A percentile compares a stretch with the other conserved stretches of the same genome.
These are phyloP conservation scores for Ormyrus pomaceus DNA, from an alignment of 2,888 invertebrate species.

Conservation along the genomic window DNA sequence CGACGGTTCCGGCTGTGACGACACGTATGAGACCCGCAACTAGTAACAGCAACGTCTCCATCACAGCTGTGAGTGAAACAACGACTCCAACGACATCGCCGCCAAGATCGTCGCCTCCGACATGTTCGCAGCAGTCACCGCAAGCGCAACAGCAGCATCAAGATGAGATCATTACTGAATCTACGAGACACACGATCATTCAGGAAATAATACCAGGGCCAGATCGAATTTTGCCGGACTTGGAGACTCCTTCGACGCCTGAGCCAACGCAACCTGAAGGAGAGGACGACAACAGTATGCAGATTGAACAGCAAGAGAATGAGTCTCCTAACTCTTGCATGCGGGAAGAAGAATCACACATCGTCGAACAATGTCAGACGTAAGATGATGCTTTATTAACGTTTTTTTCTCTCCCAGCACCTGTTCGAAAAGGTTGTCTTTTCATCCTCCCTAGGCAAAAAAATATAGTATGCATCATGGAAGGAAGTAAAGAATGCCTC, in stretches of 20 bases:
- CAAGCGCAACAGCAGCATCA: constrained; percentile 13
- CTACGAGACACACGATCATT: constrained; percentile 62
- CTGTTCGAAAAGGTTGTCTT: too few relatives aligned
- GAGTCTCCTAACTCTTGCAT: constrained; percentile 59
- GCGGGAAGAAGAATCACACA: constrained; percentile 53
- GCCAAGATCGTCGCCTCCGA: neutral
- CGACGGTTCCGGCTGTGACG: constrained; percentile 62
- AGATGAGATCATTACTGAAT: constrained; percentile 49
- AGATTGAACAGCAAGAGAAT: constrained; percentile 63
- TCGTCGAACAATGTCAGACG: constrained; percentile 51
- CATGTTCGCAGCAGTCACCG: constrained; percentile 6
- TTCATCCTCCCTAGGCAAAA: too few relatives aligned
- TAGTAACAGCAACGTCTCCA: constrained; percentile 54
- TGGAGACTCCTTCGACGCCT: constrained; percentile 62
- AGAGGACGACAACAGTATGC: constrained; percentile 38
- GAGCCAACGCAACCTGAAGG: constrained; percentile 45
- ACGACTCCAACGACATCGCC: constrained; percentile 24
- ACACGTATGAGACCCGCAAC: constrained; percentile 57
- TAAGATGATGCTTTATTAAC: constrained; percentile 35
- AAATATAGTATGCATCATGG: too few relatives aligned
- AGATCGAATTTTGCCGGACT: constrained; percentile 67
- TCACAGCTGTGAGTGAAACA: constrained; percentile 21
- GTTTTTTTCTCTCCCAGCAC: too few relatives aligned
- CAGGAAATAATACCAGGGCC: constrained; percentile 63
- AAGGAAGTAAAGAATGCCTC: too few relatives aligned